phyloP scores from a whole-genome alignment of 2,888 invertebrate species.

The Drosophila putrida region DNA sequence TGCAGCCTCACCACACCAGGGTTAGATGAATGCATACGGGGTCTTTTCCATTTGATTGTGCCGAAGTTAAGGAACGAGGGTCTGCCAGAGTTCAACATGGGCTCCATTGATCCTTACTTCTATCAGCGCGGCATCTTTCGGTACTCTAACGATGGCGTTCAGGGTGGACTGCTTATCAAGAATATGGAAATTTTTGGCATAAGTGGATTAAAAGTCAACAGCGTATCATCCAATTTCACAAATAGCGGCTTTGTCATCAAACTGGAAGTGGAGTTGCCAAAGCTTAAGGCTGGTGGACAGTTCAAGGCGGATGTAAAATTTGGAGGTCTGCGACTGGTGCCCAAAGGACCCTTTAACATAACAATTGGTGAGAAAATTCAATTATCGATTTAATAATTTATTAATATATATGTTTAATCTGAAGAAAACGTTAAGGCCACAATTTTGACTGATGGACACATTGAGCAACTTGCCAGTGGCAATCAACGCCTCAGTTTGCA shows the following conservation, averaged over 20 bases:
- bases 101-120: constrained; percentile 82
- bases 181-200: constrained; percentile 87
- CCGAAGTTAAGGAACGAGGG: constrained; percentile 77
- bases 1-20: constrained; percentile 87
- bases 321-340: constrained; percentile 88
- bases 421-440: constrained; percentile 80
- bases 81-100: constrained; percentile 75
- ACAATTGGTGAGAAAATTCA: constrained; percentile 87
- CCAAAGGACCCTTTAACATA: constrained; percentile 87
- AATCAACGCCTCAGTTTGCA: constrained; percentile 73
- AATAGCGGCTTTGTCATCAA: constrained; percentile 88
- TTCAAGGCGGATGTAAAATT: constrained; percentile 89
- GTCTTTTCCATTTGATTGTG: constrained; percentile 86
- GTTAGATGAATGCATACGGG: constrained; percentile 87
- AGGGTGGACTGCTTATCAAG: constrained; percentile 83
- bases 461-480: constrained; percentile 72
- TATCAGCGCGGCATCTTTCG: constrained; percentile 83
- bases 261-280: constrained; percentile 87
- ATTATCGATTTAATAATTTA: background rate
- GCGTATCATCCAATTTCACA: constrained; percentile 87
- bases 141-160: constrained; percentile 82
- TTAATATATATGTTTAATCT: background rate
- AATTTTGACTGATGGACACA: constrained; percentile 79
- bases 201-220: constrained; percentile 86
- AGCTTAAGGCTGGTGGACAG: constrained; percentile 87